Evolutionary conservation across 2,797 vertebrate species (phyloP), one percentile per base, ranked within the genome.

Genomic region (Ibycter americanus): DNA sequence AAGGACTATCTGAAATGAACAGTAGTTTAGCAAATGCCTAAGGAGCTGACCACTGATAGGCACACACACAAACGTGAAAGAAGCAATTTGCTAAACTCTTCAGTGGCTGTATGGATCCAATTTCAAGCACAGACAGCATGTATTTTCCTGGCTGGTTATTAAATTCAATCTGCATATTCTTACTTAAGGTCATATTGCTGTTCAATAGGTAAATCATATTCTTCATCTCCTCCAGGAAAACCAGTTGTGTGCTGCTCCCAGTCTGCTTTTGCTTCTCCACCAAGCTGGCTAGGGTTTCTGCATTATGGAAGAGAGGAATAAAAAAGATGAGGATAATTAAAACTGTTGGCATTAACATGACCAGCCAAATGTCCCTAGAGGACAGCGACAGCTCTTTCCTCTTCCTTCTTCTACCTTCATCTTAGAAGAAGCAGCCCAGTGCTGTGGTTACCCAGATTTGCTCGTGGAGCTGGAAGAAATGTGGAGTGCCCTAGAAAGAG

Each of bases 1-100:
- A 94, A 84, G 66, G 70, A 66, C 78, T 96, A 68, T 96, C 89
- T 94, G 94, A 97, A 97, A 97, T 90, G 91, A 97, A 68, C 86
- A 86, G 78, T 10, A 32, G 77, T 71, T 96, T 93, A 79, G 81
- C 79, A 94, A 91, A 87, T 58, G 54, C 71, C 65, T 36, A n/a
- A 15, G 9, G 87, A 97, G 80, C 54, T 90, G 89, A 78, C 94
- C 86, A 93, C 90, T 90, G 89, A 81, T 93, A 85, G 0, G 32
- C 54, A 61, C 8, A 3, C 65, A 55, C 58, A 84, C 73, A 58
- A 96, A 94, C 1, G 12, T 93, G 89, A 95, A 95, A 93, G 84
- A 80, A 94, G 91, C 67, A 27, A 93, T 93, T 94, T 95, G 85
- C 93, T 74, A 83, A 97, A 96, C 87, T 93, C 81, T 93, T 97